A percentile compares a stretch with the other conserved stretches of the same genome.
Evolutionary conservation across 37 sponge, comb jelly and placozoan genomes (phyloP).

Genomic region (Spongilla lacustris): DNA sequence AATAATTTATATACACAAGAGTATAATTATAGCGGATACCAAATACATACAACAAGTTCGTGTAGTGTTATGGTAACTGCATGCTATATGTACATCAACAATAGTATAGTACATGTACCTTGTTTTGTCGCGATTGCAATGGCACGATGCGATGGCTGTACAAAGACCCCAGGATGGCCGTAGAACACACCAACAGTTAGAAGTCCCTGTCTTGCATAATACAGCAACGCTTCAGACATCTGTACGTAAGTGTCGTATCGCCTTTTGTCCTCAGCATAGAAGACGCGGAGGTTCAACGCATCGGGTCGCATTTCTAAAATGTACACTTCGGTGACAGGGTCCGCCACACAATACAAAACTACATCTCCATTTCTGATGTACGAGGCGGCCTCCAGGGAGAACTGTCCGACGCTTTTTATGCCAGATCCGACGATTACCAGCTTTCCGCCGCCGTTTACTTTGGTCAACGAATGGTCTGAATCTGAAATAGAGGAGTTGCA

Average conservation of each 20-base stretch:
- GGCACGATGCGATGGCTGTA: no score
- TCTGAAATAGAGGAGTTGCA: no score
- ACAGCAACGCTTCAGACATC: conserved; percentile 31
- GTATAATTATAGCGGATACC: no score
- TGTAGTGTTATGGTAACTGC: no score
- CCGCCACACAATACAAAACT: conserved; percentile 2
- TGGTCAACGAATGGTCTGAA: no score
- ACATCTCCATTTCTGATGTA: conserved; percentile 6
- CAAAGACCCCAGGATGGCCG: conserved; percentile 13
- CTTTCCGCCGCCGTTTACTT: not conserved
- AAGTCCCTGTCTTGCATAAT: conserved; percentile 19
- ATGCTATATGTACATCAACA: no score
- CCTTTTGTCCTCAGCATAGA: conserved; percentile 4
- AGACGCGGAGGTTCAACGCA: no score
- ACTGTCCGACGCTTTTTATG: conserved; percentile 12
- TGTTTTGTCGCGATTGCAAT: no score
- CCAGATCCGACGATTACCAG: conserved; percentile 15
- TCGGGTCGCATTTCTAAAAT: no score
- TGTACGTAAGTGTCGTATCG: conserved; percentile 19
- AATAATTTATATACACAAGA: no score
- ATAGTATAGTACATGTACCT: no score
- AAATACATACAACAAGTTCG: no score
- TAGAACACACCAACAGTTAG: conserved; percentile 10
- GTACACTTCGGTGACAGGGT: conserved; percentile 11
- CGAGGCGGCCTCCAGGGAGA: not conserved